These are phyloP conservation scores for Nineta flava DNA, from an alignment of 2,888 invertebrate genomes.

Conservation along the genomic window DNA sequence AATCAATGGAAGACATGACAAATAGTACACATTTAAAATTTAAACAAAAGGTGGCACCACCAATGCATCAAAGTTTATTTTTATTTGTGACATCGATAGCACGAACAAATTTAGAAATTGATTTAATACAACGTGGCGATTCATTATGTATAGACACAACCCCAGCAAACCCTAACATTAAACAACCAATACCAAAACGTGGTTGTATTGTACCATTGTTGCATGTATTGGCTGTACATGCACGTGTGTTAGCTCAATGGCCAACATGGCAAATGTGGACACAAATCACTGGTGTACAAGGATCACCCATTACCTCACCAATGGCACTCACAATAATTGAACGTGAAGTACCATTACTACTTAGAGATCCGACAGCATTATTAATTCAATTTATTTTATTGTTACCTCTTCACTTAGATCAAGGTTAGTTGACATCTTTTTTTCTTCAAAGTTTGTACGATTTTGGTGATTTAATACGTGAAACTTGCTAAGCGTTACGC, in stretches of 20 bases:
- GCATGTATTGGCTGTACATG: constrained; percentile 76
- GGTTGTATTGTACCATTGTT: constrained; percentile 78
- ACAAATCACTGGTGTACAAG: constrained; percentile 32
- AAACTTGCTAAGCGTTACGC: no score
- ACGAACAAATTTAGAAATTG: constrained; percentile 83
- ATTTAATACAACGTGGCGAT: constrained; percentile 80
- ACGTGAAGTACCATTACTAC: constrained; percentile 63
- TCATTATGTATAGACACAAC: constrained; percentile 35
- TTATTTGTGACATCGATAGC: constrained; percentile 80
- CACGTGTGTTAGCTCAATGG: constrained; percentile 50
- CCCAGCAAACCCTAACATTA: constrained; percentile 9
- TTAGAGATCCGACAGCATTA: constrained; percentile 73
- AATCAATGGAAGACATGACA: constrained; percentile 89
- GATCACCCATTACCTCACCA: constrained; percentile 13
- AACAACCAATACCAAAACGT: constrained; percentile 46
- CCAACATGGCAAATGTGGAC: constrained; percentile 42
- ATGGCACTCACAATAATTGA: constrained; percentile 27
- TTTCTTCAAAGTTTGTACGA: background rate
- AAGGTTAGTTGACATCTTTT: constrained; percentile 42
- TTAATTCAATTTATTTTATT: constrained; percentile 75
- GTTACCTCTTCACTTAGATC: constrained; percentile 71
- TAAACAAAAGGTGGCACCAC: constrained; percentile 47
- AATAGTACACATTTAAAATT: constrained; percentile 70
- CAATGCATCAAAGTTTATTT: constrained; percentile 59
- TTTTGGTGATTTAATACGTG: no score